Conservation (phyloP, 1,140 invertebrate genomes). For the Galleria mellonella region DNA sequence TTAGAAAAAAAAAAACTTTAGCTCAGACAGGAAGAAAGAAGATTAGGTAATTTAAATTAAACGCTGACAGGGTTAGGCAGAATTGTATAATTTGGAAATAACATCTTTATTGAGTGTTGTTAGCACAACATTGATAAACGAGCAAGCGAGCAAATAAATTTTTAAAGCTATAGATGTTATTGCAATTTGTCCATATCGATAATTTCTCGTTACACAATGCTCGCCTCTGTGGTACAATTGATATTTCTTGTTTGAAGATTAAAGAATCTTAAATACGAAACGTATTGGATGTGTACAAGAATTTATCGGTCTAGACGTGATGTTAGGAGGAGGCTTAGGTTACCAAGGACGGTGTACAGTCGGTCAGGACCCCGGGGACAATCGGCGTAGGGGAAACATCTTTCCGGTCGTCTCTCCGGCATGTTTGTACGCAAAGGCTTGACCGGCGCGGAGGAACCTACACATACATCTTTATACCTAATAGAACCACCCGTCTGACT, state of each 20-base stretch:
- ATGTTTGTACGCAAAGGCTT: constrained; percentile 79
- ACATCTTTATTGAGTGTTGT: background rate
- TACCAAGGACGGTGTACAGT: constrained; percentile 77
- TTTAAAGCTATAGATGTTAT: too few relatives aligned
- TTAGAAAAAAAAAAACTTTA: too few relatives aligned
- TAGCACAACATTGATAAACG: constrained; percentile 18
- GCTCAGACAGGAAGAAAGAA: too few relatives aligned
- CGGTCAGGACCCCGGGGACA: constrained; percentile 68
- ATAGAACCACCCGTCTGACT: constrained; percentile 2
- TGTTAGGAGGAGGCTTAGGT: constrained; percentile 32
- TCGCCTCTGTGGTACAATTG: too few relatives aligned
- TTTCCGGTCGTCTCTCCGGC: constrained; percentile 67
- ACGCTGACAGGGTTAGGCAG: too few relatives aligned
- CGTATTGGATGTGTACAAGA: too few relatives aligned
- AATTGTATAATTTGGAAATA: too few relatives aligned
- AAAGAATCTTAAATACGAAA: constrained; percentile 25
- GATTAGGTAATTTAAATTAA: too few relatives aligned
- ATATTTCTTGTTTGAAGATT: too few relatives aligned
- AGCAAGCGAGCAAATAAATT: constrained; percentile 48
- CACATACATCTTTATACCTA: constrained; percentile 46
- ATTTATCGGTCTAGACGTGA: constrained; percentile 11
- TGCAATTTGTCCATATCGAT: too few relatives aligned
- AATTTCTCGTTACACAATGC: too few relatives aligned
- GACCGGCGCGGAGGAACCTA: constrained; percentile 75
- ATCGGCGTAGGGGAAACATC: constrained; percentile 75